phyloP scores from a whole-genome alignment of 53 echinoderm and acorn worm species.

The Mesocentrotus franciscanus region DNA sequence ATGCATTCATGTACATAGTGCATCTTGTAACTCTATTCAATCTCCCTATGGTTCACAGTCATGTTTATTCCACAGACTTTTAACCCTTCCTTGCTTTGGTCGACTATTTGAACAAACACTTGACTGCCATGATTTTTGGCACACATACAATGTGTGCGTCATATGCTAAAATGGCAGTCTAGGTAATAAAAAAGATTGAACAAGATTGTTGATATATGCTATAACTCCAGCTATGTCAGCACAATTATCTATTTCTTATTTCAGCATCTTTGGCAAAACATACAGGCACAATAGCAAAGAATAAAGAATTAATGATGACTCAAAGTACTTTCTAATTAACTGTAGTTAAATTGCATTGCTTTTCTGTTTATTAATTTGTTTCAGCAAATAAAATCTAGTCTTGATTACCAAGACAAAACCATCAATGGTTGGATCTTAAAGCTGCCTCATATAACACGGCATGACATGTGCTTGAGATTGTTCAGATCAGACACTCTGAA shows the following conservation, averaged over 20 bases:
- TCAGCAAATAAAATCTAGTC: not conserved
- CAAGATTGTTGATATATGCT: not conserved
- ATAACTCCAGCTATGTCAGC: not conserved
- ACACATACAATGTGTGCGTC: no score
- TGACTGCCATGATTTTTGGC: no score
- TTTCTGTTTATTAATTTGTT: not conserved
- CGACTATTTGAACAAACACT: no score
- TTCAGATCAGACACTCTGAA: not conserved
- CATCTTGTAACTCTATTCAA: not conserved
- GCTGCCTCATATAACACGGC: not conserved
- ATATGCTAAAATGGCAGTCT: no score
- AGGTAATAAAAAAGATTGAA: no score
- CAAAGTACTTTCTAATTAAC: slow-evolving; percentile 42
- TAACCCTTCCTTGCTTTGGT: no score
- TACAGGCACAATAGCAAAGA: slow-evolving; percentile 61
- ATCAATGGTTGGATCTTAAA: not conserved
- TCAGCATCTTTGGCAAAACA: slow-evolving; percentile 69
- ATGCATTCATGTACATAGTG: not conserved
- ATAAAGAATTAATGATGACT: slow-evolving; percentile 7
- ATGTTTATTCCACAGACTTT: not conserved
- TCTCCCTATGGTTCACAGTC: not conserved
- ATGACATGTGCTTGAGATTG: not conserved
- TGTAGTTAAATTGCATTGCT: not conserved
- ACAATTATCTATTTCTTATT: slow-evolving; percentile 46
- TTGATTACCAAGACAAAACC: slow-evolving; percentile 10